A percentile compares a stretch with the other conserved stretches of the same genome.
Evolutionary conservation across 2,888 invertebrate genomes (phyloP).

Genomic region (Luperina nickerlii): DNA sequence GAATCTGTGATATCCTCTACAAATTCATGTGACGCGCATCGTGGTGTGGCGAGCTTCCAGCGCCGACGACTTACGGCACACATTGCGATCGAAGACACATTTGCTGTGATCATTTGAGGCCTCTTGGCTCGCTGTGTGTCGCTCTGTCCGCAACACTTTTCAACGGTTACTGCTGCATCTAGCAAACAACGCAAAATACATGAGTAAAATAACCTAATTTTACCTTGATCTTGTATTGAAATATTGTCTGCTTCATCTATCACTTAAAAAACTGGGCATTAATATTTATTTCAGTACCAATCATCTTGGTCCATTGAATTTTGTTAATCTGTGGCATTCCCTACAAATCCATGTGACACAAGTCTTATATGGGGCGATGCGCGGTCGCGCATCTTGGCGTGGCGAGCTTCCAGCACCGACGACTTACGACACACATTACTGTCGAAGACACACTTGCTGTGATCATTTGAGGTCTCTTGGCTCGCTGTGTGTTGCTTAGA

Average conservation of each 20-base stretch:
- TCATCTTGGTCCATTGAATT: not conserved
- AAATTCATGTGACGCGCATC: not conserved
- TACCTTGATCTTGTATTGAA: not conserved
- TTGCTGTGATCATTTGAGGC: conserved; percentile 38
- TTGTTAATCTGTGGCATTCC: conserved; percentile 13
- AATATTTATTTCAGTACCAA: not conserved
- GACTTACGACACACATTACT: conserved; percentile 58
- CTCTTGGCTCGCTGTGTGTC: conserved; percentile 31
- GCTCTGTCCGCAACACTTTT: conserved; percentile 14
- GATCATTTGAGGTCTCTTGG: conserved; percentile 40
- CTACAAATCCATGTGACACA: not conserved
- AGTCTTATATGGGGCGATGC: not conserved
- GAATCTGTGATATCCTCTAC: conserved; percentile 4
- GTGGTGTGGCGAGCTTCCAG: conserved; percentile 59
- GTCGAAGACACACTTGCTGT: conserved; percentile 59
- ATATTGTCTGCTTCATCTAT: not conserved
- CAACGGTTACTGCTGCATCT: not conserved
- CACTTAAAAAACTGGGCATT: not conserved
- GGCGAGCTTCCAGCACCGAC: conserved; percentile 55
- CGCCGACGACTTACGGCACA: conserved; percentile 42
- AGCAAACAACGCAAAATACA: not conserved
- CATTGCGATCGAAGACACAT: conserved; percentile 63
- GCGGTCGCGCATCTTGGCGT: conserved; percentile 35
- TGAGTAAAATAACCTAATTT: not conserved
- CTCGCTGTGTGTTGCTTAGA: conserved; percentile 34